Evolutionary conservation across 2,797 vertebrate genomes (phyloP).

Genomic region (Poecilia gillii): DNA sequence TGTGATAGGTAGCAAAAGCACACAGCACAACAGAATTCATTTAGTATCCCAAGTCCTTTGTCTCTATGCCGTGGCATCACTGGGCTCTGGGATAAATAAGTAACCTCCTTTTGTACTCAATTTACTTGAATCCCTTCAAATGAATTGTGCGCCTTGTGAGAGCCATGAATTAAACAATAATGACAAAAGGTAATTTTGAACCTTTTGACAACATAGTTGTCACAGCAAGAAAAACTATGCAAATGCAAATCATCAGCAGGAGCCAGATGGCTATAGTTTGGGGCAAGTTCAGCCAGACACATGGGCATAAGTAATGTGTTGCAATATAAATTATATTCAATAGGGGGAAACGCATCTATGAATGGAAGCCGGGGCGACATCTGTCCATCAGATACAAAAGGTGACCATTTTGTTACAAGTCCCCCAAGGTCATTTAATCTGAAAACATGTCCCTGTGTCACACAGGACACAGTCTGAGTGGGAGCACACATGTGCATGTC

Average conservation of each 20-base stretch:
- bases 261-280: slow-evolving; percentile 81
- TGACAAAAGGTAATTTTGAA: slow-evolving; percentile 71
- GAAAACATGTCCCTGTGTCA: slow-evolving; percentile 55
- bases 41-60: slow-evolving; percentile 75
- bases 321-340: slow-evolving; percentile 71
- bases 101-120: slow-evolving; percentile 59
- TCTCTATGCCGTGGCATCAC: slow-evolving; percentile 66
- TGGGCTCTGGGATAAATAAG: slow-evolving; percentile 71
- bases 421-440: slow-evolving; percentile 59
- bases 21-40: slow-evolving; percentile 78
- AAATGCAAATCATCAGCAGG: slow-evolving; percentile 74
- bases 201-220: slow-evolving; percentile 71
- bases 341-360: slow-evolving; percentile 60
- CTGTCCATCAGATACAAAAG: slow-evolving; percentile 69
- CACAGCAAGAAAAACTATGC: slow-evolving; percentile 65
- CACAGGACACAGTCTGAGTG: slow-evolving; percentile 24
- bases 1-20: slow-evolving; percentile 72
- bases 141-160: slow-evolving; percentile 62
- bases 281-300: slow-evolving; percentile 76
- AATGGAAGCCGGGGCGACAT: slow-evolving; percentile 49
- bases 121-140: slow-evolving; percentile 63
- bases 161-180: slow-evolving; percentile 72
- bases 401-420: slow-evolving; percentile 63
- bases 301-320: slow-evolving; percentile 69
- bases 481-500: slow-evolving; percentile 34